Base-by-base conservation (phyloP, 2,797 vertebrate genomes). In the Clarias fuscus region DNA sequence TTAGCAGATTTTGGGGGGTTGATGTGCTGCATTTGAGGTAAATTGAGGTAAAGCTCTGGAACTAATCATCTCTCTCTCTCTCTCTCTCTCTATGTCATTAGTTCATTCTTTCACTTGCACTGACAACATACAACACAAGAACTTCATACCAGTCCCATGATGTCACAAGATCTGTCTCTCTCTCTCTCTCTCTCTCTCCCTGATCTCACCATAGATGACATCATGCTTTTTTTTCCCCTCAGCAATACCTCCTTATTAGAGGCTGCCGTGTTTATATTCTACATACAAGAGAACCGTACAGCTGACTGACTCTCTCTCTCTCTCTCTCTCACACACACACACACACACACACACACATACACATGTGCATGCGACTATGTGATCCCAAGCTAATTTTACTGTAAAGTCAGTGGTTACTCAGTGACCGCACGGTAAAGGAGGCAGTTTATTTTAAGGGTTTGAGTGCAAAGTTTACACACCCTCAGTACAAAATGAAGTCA, bases 191-290 rank as follows among this genome's bases (percentile, higher is more conserved):
- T 84, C n/a, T 24, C 72, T 58, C 43, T 37, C 43, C 15, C 80
- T 68, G 4, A 56, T 56, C 53, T 56, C 14, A 84, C 86, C 90
- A 8, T 91, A 83, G 90, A 90, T 91, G 92, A 93, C 90, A 86
- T 89, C 77, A 61, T 89, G 77, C 53, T 76, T 76, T 70, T 83
- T 76, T 76, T 70, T 83, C 67, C 43, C 67, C 58, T 70, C 53
- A 87, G 88, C 86, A 85, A 84, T 89, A 59, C 13, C 61, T 65
- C 24, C 40, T n/a, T 27, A 81, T 37, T 37, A 15, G 27, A 87
- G 72, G 53, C 64, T 61, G 81, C 40, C 17, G 68, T 73, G 86
- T 72, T 87, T 84, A 40, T 79, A 14, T 67, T 84, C 76, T 20
- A 65, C 83, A 76, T 68, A 33, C 48, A 61, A 48, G 58, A 7